Evolutionary conservation across 1,140 invertebrate species (phyloP).

Genomic region (Mya arenaria): DNA sequence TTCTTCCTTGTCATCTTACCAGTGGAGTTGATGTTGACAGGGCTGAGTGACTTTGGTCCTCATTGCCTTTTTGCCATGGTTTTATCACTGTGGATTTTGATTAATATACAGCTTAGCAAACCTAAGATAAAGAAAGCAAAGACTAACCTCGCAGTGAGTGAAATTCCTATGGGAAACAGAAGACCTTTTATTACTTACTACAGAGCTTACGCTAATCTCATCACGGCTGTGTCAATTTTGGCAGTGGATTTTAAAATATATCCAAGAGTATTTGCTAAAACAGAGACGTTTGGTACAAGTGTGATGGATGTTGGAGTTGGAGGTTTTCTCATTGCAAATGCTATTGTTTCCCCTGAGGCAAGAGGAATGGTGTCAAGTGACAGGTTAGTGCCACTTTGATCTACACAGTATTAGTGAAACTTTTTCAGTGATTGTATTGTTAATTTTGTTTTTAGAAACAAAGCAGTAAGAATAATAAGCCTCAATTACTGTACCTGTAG

Average conservation of each 20-base stretch:
- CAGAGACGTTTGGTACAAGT: slow-evolving; percentile 92
- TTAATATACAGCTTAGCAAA: neutral
- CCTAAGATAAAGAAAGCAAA: slow-evolving; percentile 18
- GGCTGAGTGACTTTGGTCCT: slow-evolving; percentile 45
- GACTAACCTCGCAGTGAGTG: neutral
- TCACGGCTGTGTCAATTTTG: slow-evolving; percentile 92
- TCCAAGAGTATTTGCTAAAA: slow-evolving; percentile 92
- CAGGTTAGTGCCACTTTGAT: slow-evolving; percentile 52
- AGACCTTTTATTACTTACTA: slow-evolving; percentile 82
- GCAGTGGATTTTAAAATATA: slow-evolving; percentile 96
- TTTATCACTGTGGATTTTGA: slow-evolving; percentile 22
- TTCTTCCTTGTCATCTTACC: slow-evolving; percentile 52
- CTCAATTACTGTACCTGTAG: too few species aligned
- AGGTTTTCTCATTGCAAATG: slow-evolving; percentile 93
- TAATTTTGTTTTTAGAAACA: slow-evolving; percentile 10
- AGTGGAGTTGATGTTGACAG: slow-evolving; percentile 56
- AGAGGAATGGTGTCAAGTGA: slow-evolving; percentile 63
- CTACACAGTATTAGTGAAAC: neutral
- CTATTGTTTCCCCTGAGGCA: slow-evolving; percentile 87
- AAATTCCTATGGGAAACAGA: slow-evolving; percentile 50
- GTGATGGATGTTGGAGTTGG: slow-evolving; percentile 98
- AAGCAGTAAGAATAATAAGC: too few species aligned
- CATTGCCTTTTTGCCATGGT: slow-evolving; percentile 41
- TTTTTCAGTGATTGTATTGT: slow-evolving; percentile 6
- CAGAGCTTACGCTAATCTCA: slow-evolving; percentile 84